Evolutionary conservation across 2,113 vertebrate species (phyloP), one percentile per base, ranked within the genome.

Genomic region (Hypanus sabinus): DNA sequence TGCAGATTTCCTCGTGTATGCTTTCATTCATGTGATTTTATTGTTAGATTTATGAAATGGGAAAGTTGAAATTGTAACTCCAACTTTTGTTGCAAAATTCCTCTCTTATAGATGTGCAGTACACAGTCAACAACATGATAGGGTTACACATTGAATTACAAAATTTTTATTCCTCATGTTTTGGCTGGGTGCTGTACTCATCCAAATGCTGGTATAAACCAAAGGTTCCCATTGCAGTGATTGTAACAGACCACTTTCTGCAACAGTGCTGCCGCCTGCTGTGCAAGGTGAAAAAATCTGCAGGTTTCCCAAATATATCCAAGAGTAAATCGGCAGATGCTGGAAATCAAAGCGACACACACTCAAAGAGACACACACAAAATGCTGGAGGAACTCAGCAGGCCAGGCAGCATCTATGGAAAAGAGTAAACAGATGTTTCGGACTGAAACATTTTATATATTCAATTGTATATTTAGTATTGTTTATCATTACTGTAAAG

Each of bases 241-340:
- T 27, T 16, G 8, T 70, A 60, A 57, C 81, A 87, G 83, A 87
- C 83, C 27, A 85, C 30, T 55, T 27, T 12, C 27, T 38, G 18
- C 91, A 55, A 14, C 38, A 73, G 91, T 93, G 18, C 91, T 93
- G 91, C 91, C 91, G 12, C 65, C 70, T 93, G 16, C 91, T 75
- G 70, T 12, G 91, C 18, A 75, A 71, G 91, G 10, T 16, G 38
- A 70, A 73, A 46, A 93, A 33, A 33, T 33, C 60, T 65, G 12
- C n/a, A 24, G 12, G 81, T 24, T 57, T 60, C 79, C 36, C 24
- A 87, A 30, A 65, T 88, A n/a, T 9, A 33, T 65, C 2, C 46
- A 1, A 46, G 46, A 46, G 46, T 3, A 46, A 46, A 46, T 46
- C 46, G 2, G 46, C 46, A 46, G 46, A 46, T 3, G 46, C 46